These are phyloP conservation scores for Pomatostomus ruficeps DNA, from an alignment of 2,113 vertebrate species.

Conservation along the genomic window DNA sequence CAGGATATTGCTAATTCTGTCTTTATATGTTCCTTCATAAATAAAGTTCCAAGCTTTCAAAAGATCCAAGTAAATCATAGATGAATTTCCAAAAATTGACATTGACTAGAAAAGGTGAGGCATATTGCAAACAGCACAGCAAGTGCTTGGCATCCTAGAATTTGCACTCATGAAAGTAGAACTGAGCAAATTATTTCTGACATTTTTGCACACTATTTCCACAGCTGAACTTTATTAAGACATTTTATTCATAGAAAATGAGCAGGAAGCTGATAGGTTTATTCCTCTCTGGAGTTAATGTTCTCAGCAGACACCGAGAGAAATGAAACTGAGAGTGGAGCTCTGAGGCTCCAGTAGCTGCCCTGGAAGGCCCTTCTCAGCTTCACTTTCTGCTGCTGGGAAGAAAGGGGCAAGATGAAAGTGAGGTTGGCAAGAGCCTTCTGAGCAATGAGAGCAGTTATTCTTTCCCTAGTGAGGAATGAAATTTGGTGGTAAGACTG, in stretches of 20 bases:
- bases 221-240: neutral
- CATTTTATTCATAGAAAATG: neutral
- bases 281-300: neutral
- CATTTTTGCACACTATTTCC: neutral
- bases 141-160: neutral
- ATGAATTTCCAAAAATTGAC: neutral
- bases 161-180: neutral
- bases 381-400: neutral
- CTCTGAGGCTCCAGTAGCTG: neutral
- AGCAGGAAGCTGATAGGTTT: neutral
- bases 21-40: neutral
- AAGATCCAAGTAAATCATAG: neutral
- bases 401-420: neutral
- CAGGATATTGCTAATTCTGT: neutral
- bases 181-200: neutral
- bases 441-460: neutral
- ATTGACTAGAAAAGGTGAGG: neutral
- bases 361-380: neutral
- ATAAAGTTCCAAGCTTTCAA: neutral
- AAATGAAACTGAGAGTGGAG: neutral
- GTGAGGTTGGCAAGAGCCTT: neutral
- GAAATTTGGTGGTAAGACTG: neutral
- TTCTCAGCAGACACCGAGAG: neutral
- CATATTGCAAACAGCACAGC: neutral
- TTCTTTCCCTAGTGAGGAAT: neutral